Conservation (phyloP, 2,888 invertebrate species). For the Lacanobia wlatinum region DNA sequence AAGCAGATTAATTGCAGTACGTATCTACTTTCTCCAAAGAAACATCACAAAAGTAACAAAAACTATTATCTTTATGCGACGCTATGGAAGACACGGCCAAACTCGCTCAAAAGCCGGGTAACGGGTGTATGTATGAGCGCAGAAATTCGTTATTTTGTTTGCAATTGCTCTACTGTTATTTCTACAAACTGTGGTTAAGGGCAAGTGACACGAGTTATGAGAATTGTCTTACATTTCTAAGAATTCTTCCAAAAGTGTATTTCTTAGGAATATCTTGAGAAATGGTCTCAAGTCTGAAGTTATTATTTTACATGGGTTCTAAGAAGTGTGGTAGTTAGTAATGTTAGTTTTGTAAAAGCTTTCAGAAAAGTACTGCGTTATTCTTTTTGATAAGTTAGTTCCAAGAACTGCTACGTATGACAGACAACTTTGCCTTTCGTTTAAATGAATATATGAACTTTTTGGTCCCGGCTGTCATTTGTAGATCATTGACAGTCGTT, state of each 20-base stretch:
- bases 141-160: background rate
- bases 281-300: too few relatives aligned
- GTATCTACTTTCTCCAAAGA: too few relatives aligned
- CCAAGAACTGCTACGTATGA: too few relatives aligned
- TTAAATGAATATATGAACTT: too few relatives aligned
- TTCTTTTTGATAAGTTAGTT: background rate
- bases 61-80: too few relatives aligned
- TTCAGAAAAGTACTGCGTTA: background rate
- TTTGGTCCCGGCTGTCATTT: too few relatives aligned
- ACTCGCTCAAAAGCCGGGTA: background rate
- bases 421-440: too few relatives aligned
- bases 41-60: too few relatives aligned
- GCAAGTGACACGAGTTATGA: background rate
- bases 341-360: background rate
- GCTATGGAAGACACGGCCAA: too few relatives aligned
- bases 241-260: constrained; percentile 4
- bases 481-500: too few relatives aligned
- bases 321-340: background rate
- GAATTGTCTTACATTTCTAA: background rate
- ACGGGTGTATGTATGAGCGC: background rate
- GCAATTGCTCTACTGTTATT: constrained; percentile 6
- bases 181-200: background rate
- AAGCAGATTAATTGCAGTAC: too few relatives aligned
- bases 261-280: background rate
- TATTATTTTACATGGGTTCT: background rate